These are phyloP conservation scores for Pyrrhia umbra DNA, from an alignment of 2,888 invertebrate genomes.

Conservation along the genomic window DNA sequence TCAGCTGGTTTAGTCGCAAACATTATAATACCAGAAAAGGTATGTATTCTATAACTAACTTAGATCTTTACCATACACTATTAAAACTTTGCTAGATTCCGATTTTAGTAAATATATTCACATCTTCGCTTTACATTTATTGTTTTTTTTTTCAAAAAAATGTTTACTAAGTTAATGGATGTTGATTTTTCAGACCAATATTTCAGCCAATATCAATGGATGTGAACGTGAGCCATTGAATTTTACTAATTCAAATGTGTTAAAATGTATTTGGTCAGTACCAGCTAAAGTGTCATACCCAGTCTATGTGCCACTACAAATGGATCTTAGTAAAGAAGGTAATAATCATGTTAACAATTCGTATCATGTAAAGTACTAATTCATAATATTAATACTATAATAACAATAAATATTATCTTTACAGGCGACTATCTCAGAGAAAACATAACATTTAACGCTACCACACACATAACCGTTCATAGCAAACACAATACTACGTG, in stretches of 20 bases:
- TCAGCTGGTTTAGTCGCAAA: constrained; percentile 71
- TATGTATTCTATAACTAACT: constrained; percentile 50
- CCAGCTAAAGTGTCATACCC: constrained; percentile 74
- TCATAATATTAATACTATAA: neutral
- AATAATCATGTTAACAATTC: constrained; percentile 28
- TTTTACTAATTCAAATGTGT: constrained; percentile 6
- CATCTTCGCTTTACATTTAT: too few relatives aligned
- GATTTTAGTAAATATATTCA: too few relatives aligned
- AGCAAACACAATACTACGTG: constrained; percentile 61
- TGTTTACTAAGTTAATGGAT: too few relatives aligned
- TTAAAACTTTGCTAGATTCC: too few relatives aligned
- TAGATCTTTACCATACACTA: too few relatives aligned
- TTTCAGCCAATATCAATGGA: constrained; percentile 70
- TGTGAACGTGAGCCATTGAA: constrained; percentile 64
- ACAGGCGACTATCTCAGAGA: constrained; percentile 71
- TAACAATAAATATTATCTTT: constrained; percentile 40
- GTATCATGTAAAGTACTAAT: neutral
- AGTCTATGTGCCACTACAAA: constrained; percentile 70
- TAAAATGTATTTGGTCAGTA: constrained; percentile 72
- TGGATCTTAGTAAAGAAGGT: constrained; percentile 76
- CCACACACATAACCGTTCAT: constrained; percentile 65
- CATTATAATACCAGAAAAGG: constrained; percentile 71
- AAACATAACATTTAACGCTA: constrained; percentile 68
- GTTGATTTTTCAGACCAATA: constrained; percentile 67
- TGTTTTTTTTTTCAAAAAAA: too few relatives aligned